A percentile compares a stretch with the other conserved stretches of the same genome.
phyloP scores from a whole-genome alignment of 2,113 vertebrate species.

The Odontophorus gujanensis region DNA sequence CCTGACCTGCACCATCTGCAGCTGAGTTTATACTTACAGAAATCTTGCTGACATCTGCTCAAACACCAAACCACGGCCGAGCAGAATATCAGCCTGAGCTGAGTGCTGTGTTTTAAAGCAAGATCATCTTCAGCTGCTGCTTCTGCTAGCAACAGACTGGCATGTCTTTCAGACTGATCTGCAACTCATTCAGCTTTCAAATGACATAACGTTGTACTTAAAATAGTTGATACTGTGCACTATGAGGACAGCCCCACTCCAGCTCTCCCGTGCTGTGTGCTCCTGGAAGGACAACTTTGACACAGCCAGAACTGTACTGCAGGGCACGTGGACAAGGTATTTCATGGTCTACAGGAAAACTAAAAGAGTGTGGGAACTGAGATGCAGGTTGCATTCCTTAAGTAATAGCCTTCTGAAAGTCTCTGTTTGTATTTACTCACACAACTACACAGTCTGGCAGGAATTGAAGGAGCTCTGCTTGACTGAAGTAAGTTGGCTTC shows the following conservation, averaged over 20 bases:
- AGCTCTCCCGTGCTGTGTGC: neutral
- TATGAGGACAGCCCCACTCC: neutral
- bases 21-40: conserved; percentile 11
- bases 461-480: neutral
- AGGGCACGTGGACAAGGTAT: rapidly evolving
- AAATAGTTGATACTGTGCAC: neutral
- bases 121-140: neutral
- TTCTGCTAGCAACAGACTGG: neutral
- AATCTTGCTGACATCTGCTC: conserved; percentile 24
- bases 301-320: neutral
- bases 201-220: neutral
- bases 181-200: neutral
- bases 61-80: neutral
- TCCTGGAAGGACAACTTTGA: neutral
- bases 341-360: neutral
- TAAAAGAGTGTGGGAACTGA: neutral
- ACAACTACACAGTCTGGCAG: neutral
- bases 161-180: neutral
- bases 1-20: conserved; percentile 21
- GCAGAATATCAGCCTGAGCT: neutral
- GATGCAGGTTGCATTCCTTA: neutral
- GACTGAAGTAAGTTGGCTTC: neutral
- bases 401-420: too few relatives aligned
- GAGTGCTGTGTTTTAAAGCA: neutral
- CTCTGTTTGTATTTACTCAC: neutral